These are phyloP conservation scores for Clarias laeviceps DNA, from an alignment of 2,797 vertebrate genomes.

Conservation along the genomic window DNA sequence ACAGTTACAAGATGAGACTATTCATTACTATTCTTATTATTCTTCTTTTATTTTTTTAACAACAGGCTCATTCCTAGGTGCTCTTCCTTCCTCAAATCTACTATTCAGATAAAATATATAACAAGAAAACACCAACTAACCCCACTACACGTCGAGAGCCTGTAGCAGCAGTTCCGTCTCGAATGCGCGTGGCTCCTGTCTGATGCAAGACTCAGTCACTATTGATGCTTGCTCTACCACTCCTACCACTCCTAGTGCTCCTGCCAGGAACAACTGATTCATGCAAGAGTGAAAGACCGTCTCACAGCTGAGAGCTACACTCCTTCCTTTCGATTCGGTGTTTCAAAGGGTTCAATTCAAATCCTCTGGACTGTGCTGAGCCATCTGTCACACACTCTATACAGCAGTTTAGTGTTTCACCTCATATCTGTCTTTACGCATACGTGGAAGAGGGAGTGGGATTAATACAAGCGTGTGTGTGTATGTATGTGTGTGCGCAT, in stretches of 20 bases:
- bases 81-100: not conserved
- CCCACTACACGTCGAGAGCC: not conserved
- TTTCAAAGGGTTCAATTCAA: not conserved
- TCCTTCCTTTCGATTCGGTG: not conserved
- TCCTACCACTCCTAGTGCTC: conserved; percentile 41
- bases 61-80: not conserved
- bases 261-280: conserved; percentile 61
- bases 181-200: conserved; percentile 67
- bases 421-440: conserved; percentile 12
- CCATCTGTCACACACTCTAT: not conserved
- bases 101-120: not conserved
- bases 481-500: conserved; percentile 16
- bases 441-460: not conserved
- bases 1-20: not conserved
- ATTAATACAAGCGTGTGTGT: conserved; percentile 13
- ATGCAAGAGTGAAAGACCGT: not conserved
- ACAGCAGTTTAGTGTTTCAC: conserved; percentile 4
- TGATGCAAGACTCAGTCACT: conserved; percentile 74
- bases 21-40: not conserved
- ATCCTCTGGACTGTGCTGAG: not conserved
- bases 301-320: not conserved
- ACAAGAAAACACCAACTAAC: conserved; percentile 15
- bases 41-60: not conserved
- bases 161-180: not conserved
- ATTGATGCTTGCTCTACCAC: conserved; percentile 67